phyloP scores from a whole-genome alignment of 2,888 invertebrate species.

The Cephus rjabovi region DNA sequence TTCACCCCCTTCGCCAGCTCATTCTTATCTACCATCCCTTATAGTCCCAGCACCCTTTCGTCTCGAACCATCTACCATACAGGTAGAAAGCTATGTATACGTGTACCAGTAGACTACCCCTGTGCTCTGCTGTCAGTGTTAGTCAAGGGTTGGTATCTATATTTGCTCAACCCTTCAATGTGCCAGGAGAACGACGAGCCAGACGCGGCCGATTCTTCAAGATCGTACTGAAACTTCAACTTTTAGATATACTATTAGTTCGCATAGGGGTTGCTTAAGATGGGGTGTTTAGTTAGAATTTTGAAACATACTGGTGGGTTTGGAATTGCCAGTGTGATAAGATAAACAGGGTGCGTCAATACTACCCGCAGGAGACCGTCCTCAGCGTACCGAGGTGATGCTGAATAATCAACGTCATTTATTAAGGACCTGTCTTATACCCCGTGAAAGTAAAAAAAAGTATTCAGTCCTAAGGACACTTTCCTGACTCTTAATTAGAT shows the following conservation, averaged over 20 bases:
- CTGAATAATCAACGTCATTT: background rate
- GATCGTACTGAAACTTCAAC: background rate
- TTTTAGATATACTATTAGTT: background rate
- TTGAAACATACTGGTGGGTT: background rate
- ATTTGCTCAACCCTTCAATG: slow-evolving; percentile 19
- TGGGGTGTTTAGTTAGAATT: background rate
- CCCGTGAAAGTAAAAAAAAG: background rate
- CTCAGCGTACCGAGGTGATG: background rate
- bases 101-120: slow-evolving; percentile 5
- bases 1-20: slow-evolving; percentile 12
- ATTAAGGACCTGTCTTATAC: background rate
- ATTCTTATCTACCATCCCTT: slow-evolving; percentile 17
- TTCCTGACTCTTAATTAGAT: background rate
- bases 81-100: slow-evolving; percentile 14
- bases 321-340: background rate
- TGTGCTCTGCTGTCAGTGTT: slow-evolving; percentile 4
- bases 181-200: background rate
- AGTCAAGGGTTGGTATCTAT: slow-evolving; percentile 13
- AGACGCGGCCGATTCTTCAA: background rate
- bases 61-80: background rate
- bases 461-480: background rate
- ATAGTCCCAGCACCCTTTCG: slow-evolving; percentile 3
- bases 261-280: background rate
- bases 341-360: background rate
- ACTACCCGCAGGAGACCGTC: background rate